A percentile compares a stretch with the other conserved stretches of the same genome.
phyloP scores from a whole-genome alignment of 2,888 invertebrate genomes.

The Scaptomyza caliginosa region DNA sequence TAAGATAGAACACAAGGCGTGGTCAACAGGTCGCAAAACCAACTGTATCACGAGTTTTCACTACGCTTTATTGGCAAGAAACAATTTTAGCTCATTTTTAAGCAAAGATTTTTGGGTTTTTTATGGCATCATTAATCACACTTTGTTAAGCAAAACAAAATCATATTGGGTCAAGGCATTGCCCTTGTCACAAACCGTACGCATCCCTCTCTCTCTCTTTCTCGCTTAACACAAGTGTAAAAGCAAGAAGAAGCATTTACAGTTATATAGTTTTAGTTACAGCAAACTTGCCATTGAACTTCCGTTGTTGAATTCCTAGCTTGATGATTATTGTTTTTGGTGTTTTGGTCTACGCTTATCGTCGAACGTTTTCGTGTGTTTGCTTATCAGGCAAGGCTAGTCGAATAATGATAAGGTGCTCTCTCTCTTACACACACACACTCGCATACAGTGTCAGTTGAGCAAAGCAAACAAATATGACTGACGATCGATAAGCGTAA shows the following conservation, averaged over 20 bases:
- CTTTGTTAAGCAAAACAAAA: too few species aligned
- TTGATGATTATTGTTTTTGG: constrained; percentile 3
- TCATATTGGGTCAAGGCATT: constrained; percentile 41
- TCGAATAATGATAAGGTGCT: constrained; percentile 34
- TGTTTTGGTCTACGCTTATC: constrained; percentile 40
- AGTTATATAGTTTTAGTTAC: constrained; percentile 7
- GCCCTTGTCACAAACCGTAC: constrained; percentile 12
- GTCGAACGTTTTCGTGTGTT: constrained; percentile 10
- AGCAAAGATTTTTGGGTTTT: constrained; percentile 2
- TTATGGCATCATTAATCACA: too few species aligned
- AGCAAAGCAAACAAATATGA: constrained; percentile 53
- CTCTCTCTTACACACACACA: constrained; percentile 10
- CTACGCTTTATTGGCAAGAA: neutral
- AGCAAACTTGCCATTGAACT: constrained; percentile 72
- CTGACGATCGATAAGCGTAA: constrained; percentile 43
- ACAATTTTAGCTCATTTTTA: too few species aligned
- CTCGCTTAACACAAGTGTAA: constrained; percentile 6
- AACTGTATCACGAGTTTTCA: neutral
- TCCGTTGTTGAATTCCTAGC: constrained; percentile 35
- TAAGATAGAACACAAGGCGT: constrained; percentile 6
- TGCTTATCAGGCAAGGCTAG: constrained; percentile 57
- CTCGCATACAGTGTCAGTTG: constrained; percentile 1
- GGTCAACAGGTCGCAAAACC: neutral
- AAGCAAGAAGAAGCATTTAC: constrained; percentile 12
- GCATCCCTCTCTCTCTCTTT: constrained; percentile 27